phyloP scores from a whole-genome alignment of 2,113 vertebrate species.

The Charina bottae region DNA sequence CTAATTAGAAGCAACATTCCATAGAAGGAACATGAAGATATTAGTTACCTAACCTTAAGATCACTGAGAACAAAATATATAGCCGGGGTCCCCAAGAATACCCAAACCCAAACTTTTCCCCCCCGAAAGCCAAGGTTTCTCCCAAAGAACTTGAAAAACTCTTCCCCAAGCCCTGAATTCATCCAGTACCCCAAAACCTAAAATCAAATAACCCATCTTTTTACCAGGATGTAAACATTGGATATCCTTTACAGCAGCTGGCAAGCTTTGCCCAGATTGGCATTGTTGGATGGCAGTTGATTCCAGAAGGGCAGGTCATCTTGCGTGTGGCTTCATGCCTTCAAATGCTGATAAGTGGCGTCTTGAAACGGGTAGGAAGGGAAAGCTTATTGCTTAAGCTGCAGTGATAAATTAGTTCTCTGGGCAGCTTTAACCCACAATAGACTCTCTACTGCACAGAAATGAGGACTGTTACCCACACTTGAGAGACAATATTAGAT shows the following conservation, averaged over 20 bases:
- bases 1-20: background rate
- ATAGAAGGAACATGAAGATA: background rate
- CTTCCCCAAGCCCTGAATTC: background rate
- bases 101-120: background rate
- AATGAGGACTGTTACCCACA: background rate
- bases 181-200: background rate
- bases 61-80: background rate
- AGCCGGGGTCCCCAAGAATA: background rate
- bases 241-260: background rate
- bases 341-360: background rate
- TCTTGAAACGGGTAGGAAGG: background rate
- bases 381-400: conserved; percentile 13
- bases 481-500: conserved; percentile 29
- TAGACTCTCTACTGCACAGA: background rate
- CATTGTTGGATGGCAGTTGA: background rate
- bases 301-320: background rate
- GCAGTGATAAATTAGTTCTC: background rate
- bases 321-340: background rate
- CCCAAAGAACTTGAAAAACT: background rate
- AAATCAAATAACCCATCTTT: background rate
- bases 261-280: background rate
- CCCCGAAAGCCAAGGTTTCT: background rate
- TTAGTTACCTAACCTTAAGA: background rate
- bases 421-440: background rate
- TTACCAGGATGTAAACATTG: background rate